Conservation (phyloP, 2,888 invertebrate species). For the Darwinula stevensoni region DNA sequence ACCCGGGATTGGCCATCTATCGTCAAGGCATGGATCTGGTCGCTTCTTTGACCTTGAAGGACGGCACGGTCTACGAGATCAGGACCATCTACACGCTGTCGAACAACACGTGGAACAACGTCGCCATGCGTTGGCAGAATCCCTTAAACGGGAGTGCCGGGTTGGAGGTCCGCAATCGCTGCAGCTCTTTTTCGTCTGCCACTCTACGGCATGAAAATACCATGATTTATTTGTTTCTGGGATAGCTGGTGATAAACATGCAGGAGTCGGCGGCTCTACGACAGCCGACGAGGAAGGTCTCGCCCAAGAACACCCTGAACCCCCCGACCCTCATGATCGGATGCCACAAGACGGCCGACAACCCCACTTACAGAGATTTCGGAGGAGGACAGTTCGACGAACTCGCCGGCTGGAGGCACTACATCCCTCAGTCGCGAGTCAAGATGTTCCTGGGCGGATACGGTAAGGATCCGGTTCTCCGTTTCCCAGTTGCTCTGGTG, state of each 20-base stretch:
- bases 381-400: slow-evolving; percentile 10
- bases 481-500: no score
- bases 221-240: no score
- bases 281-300: no score
- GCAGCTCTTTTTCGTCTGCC: no score
- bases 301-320: not conserved
- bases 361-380: slow-evolving; percentile 8
- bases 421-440: slow-evolving; percentile 7
- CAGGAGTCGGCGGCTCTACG: no score
- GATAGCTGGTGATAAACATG: no score
- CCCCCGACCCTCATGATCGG: slow-evolving; percentile 6
- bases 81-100: slow-evolving; percentile 8
- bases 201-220: no score
- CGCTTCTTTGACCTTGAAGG: slow-evolving; percentile 10
- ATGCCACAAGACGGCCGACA: slow-evolving; percentile 9
- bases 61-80: slow-evolving; percentile 7
- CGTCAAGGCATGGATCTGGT: slow-evolving; percentile 9
- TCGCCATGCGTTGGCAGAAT: slow-evolving; percentile 9
- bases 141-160: not conserved
- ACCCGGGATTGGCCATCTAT: slow-evolving; percentile 11
- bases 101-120: slow-evolving; percentile 11
- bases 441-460: slow-evolving; percentile 10
- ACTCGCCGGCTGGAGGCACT: slow-evolving; percentile 10
- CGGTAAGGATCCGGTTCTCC: no score
- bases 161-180: slow-evolving; percentile 8